These are phyloP conservation scores for Agraylea sexmaculata DNA, from an alignment of 1,140 invertebrate species.

Conservation along the genomic window DNA sequence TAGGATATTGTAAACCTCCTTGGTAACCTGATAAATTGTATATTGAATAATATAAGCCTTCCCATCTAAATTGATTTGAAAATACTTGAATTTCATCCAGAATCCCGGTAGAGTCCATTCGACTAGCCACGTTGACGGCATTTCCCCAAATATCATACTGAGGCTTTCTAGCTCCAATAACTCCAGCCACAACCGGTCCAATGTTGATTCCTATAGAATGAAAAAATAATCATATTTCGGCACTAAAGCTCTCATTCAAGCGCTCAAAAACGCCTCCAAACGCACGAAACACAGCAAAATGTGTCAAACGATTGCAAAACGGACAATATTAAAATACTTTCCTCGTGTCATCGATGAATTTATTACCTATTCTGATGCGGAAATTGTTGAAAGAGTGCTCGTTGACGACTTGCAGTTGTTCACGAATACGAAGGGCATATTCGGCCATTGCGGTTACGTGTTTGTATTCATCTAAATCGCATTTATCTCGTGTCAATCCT, in stretches of 20 bases:
- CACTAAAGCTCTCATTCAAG: conserved; percentile 1
- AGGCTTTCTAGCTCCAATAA: conserved; percentile 84
- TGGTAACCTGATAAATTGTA: conserved; percentile 71
- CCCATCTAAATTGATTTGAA: neutral
- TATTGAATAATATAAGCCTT: no score
- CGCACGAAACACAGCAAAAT: neutral
- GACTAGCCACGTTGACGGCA: conserved; percentile 83
- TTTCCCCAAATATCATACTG: conserved; percentile 91
- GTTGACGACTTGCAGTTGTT: conserved; percentile 84
- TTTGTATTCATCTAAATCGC: conserved; percentile 61
- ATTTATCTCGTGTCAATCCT: conserved; percentile 67
- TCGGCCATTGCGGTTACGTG: conserved; percentile 86
- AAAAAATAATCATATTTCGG: neutral
- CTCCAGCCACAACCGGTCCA: conserved; percentile 88
- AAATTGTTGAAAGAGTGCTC: conserved; percentile 97
- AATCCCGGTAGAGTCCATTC: conserved; percentile 79
- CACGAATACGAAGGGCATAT: conserved; percentile 73
- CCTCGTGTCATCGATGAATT: conserved; percentile 4
- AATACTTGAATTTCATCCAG: conserved; percentile 69
- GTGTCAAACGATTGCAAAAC: neutral
- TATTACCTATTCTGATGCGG: conserved; percentile 75
- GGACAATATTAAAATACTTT: conserved; percentile 1
- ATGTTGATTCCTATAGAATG: conserved; percentile 75
- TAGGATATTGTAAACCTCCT: conserved; percentile 74
- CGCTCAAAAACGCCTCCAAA: conserved; percentile 1